phyloP scores from a whole-genome alignment of 2,888 invertebrate species.

The Melanophora roralis region DNA sequence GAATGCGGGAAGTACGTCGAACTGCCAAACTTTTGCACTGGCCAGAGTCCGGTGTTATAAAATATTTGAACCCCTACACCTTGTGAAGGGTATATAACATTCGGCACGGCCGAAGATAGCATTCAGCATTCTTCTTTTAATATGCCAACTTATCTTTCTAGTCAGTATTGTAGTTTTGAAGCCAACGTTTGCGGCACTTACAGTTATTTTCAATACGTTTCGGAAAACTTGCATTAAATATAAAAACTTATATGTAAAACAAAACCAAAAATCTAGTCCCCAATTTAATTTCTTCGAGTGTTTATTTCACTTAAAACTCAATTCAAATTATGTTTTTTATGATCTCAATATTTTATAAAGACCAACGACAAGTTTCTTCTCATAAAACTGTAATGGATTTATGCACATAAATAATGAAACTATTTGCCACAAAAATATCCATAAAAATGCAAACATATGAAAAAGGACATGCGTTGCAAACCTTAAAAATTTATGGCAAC shows the following conservation, averaged over 20 bases:
- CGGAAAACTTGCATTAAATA: not conserved
- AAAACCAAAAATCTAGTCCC: not conserved
- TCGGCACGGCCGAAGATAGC: no score
- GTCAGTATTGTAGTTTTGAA: no score
- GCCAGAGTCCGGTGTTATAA: no score
- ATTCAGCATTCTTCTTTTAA: no score
- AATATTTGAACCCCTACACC: no score
- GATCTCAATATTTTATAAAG: constrained; percentile 27
- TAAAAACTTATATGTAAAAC: not conserved
- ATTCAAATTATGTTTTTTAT: constrained; percentile 34
- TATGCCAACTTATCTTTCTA: no score
- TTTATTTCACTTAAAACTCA: not conserved
- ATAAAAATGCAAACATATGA: constrained; percentile 48
- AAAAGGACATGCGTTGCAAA: constrained; percentile 35
- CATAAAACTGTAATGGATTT: not conserved
- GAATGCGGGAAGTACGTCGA: no score
- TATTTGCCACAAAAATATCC: constrained; percentile 33
- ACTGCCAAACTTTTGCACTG: no score
- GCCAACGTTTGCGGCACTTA: no score
- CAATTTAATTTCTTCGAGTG: constrained; percentile 24
- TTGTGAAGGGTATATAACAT: no score
- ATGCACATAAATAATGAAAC: not conserved
- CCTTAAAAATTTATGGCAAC: constrained; percentile 47
- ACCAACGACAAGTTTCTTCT: constrained; percentile 24
- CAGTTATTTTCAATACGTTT: no score